Evolutionary conservation across 2,797 vertebrate genomes (phyloP).

Genomic region (Acanthurus lineatus): DNA sequence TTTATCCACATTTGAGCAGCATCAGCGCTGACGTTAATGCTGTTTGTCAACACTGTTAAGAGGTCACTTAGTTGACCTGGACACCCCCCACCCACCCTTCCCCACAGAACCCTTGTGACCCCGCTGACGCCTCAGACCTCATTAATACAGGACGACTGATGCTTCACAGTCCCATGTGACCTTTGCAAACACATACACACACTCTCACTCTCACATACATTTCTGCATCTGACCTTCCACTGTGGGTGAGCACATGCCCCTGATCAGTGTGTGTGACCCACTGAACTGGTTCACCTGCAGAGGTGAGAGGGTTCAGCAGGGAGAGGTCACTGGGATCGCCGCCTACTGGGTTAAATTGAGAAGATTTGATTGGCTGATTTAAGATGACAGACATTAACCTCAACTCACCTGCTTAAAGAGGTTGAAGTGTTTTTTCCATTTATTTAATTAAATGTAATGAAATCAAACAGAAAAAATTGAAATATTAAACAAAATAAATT

Average conservation of each 20-base stretch:
- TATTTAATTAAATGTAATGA: background rate
- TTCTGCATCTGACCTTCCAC: slow-evolving; percentile 23
- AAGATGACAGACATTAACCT: background rate
- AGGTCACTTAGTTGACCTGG: slow-evolving; percentile 13
- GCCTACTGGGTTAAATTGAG: background rate
- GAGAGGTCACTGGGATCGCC: background rate
- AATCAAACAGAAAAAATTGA: background rate
- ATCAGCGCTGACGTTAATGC: slow-evolving; percentile 7
- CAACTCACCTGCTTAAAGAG: background rate
- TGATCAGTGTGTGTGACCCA: slow-evolving; percentile 25
- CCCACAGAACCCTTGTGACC: slow-evolving; percentile 4
- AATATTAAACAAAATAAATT: background rate
- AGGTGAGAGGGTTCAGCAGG: background rate
- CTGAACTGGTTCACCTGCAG: slow-evolving; percentile 22
- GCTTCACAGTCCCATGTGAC: slow-evolving; percentile 26
- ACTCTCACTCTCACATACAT: slow-evolving; percentile 8
- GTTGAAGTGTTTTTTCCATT: background rate
- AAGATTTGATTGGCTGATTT: slow-evolving; percentile 1
- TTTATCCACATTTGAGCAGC: slow-evolving; percentile 1
- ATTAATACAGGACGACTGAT: slow-evolving; percentile 17
- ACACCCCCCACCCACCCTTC: background rate
- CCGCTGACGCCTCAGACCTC: slow-evolving; percentile 19
- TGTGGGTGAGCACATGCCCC: background rate
- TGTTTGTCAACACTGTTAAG: slow-evolving; percentile 17
- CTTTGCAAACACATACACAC: slow-evolving; percentile 9